Conservation (phyloP, 2,888 invertebrate genomes). For the Lycocerus yunnanus region DNA sequence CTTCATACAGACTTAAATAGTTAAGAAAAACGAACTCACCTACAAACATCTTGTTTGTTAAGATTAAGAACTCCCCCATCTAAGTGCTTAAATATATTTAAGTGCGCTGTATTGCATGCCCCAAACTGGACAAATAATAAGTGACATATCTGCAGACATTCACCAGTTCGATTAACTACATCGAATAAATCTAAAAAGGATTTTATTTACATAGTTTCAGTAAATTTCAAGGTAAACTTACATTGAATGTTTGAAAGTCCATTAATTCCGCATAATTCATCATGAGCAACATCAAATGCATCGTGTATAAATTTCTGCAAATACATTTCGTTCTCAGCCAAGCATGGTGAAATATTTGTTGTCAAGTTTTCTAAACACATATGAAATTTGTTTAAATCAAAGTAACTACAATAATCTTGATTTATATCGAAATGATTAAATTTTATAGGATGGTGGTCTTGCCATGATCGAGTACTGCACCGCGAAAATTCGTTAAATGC, state of each 20-base stretch:
- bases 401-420: neutral
- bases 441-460: too few species aligned
- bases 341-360: neutral
- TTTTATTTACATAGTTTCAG: neutral
- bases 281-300: neutral
- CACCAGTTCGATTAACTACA: neutral
- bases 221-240: neutral
- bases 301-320: neutral
- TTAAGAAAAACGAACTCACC: too few species aligned
- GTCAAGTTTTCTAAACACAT: neutral
- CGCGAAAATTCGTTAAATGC: neutral
- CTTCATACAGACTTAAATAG: too few species aligned
- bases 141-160: neutral
- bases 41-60: neutral
- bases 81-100: neutral
- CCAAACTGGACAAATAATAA: neutral
- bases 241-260: neutral
- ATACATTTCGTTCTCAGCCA: neutral
- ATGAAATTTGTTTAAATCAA: neutral
- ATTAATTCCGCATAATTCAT: neutral
- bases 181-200: neutral
- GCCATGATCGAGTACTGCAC: too few species aligned
- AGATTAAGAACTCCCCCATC: neutral
- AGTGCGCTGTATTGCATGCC: neutral
- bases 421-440: neutral